Percentiles rank a stretch among this genome's conserved stretches.
Evolutionary conservation across 2,888 invertebrate species (phyloP).

Genomic region (Melolontha melolontha): DNA sequence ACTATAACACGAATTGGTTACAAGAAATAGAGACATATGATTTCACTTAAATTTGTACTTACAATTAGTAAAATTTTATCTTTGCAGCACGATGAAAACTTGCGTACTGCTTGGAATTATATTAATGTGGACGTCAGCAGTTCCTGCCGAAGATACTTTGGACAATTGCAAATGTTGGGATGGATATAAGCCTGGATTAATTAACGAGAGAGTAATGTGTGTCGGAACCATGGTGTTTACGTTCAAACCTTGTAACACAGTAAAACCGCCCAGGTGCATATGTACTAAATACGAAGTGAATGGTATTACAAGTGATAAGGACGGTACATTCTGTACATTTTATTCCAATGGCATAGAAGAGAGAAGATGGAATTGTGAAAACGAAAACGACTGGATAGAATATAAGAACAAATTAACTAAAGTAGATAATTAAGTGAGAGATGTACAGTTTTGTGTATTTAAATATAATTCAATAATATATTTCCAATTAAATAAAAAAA

Average conservation of each 20-base stretch:
- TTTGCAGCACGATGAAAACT: too few relatives aligned
- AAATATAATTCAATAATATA: too few relatives aligned
- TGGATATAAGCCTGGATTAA: slow-evolving; percentile 17
- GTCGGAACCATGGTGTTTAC: slow-evolving; percentile 45
- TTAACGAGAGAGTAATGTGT: slow-evolving; percentile 45
- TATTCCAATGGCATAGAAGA: slow-evolving; percentile 45
- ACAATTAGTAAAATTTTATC: too few relatives aligned
- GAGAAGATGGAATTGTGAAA: slow-evolving; percentile 53
- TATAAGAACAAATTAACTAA: background rate
- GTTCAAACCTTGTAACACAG: slow-evolving; percentile 48
- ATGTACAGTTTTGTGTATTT: too few relatives aligned
- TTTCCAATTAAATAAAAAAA: too few relatives aligned
- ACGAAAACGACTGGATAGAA: slow-evolving; percentile 41
- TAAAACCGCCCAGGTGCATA: slow-evolving; percentile 49
- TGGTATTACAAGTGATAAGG: slow-evolving; percentile 45
- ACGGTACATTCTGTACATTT: slow-evolving; percentile 51
- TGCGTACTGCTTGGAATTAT: too few relatives aligned
- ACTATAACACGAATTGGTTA: too few relatives aligned
- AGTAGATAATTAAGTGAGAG: too few relatives aligned
- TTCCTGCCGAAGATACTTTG: too few relatives aligned
- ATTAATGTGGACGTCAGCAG: too few relatives aligned
- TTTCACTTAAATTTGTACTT: too few relatives aligned
- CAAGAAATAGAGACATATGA: too few relatives aligned
- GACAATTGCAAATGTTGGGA: slow-evolving; percentile 41
- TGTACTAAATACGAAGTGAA: slow-evolving; percentile 48